These are phyloP conservation scores for Stigmatopora nigra DNA, from an alignment of 2,113 vertebrate genomes.

Conservation along the genomic window DNA sequence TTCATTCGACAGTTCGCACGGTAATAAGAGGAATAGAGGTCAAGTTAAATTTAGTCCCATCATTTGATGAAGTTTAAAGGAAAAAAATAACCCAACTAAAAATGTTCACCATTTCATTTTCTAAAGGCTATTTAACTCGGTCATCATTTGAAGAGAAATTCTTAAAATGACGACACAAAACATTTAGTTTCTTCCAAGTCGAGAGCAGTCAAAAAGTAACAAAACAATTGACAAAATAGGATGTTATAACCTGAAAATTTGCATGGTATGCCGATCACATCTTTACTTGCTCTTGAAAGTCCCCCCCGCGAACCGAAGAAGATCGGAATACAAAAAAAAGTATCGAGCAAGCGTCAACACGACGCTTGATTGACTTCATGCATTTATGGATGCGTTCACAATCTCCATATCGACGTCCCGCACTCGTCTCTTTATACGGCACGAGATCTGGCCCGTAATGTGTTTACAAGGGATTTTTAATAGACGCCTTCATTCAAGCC, in stretches of 20 bases:
- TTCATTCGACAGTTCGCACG: neutral
- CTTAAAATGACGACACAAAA: no score
- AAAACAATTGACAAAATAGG: neutral
- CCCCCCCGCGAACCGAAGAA: conserved; percentile 10
- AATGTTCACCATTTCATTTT: neutral
- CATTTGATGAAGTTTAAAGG: neutral
- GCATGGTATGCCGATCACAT: neutral
- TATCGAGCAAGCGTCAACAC: conserved; percentile 29
- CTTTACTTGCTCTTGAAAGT: conserved; percentile 1
- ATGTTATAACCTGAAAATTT: neutral
- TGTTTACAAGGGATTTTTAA: conserved; percentile 50
- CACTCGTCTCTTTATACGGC: conserved; percentile 34
- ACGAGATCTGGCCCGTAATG: conserved; percentile 42
- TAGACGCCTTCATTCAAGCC: conserved; percentile 27
- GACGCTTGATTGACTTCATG: conserved; percentile 41
- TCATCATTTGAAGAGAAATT: no score
- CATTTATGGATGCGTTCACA: conserved; percentile 42
- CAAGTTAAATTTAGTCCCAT: no score
- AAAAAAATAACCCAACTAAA: neutral
- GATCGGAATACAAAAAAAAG: conserved; percentile 42
- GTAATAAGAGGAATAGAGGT: neutral
- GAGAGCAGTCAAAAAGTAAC: no score
- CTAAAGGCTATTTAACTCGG: no score
- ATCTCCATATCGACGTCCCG: conserved; percentile 30
- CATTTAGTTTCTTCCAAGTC: no score